Percentiles rank a stretch among this genome's conserved stretches.
phyloP scores from a whole-genome alignment of 2,888 invertebrate genomes.

The Cancer borealis region DNA sequence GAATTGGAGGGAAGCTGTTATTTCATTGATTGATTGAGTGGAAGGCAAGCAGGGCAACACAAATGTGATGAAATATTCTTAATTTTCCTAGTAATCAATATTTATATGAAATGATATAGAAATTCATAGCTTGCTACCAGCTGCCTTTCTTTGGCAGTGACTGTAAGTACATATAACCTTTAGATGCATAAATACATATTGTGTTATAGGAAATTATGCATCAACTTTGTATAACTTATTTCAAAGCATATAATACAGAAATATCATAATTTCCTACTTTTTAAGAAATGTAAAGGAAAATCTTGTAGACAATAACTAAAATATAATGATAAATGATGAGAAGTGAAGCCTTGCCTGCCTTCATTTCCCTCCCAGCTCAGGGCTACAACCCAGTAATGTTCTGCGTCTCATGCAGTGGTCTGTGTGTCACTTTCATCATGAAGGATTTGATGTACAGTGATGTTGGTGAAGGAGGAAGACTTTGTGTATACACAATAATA shows the following conservation, averaged over 20 bases:
- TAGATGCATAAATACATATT: not conserved
- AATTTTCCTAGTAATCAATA: not conserved
- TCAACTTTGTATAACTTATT: not conserved
- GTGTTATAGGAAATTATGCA: not conserved
- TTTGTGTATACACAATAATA: not conserved
- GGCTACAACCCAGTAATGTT: not conserved
- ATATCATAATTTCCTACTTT: not conserved
- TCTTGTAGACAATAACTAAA: not conserved
- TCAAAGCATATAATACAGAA: not conserved
- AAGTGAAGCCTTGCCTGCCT: not conserved
- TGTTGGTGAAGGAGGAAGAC: not conserved
- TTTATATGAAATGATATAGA: not conserved
- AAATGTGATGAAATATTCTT: not conserved
- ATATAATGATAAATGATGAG: not conserved
- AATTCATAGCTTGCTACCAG: not conserved
- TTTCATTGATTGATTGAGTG: not conserved
- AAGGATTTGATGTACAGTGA: not conserved
- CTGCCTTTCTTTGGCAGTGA: not conserved
- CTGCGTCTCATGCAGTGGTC: not conserved
- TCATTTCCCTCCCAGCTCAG: constrained; percentile 10
- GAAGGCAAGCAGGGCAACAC: not conserved
- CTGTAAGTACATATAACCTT: not conserved
- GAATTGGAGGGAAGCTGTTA: not conserved
- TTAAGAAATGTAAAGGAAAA: not conserved
- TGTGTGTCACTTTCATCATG: not conserved